These are phyloP conservation scores for Reinhardtius hippoglossoides DNA, from an alignment of 2,113 vertebrate species.

Conservation along the genomic window DNA sequence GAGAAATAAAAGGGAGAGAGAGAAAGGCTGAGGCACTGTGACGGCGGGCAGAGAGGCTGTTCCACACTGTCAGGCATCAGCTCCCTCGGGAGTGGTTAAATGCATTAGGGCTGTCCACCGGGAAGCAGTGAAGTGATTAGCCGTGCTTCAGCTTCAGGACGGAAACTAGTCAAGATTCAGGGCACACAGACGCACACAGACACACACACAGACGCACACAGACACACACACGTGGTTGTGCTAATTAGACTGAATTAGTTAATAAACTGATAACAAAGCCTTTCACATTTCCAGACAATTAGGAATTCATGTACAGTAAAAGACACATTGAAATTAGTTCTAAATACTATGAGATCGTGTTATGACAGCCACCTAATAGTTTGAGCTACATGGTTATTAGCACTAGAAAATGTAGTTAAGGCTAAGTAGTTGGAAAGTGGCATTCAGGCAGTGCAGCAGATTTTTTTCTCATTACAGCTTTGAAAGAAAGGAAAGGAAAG, in stretches of 20 bases:
- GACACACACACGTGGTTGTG: not conserved
- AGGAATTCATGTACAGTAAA: not conserved
- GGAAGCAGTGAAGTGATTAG: conserved; percentile 70
- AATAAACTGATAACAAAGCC: not conserved
- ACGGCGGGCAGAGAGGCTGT: conserved; percentile 47
- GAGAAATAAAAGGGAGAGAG: conserved; percentile 22
- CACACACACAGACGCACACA: conserved; percentile 3
- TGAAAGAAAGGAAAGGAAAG: too few species aligned
- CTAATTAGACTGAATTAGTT: not conserved
- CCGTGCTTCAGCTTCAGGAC: conserved; percentile 49
- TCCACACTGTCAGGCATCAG: conserved; percentile 60
- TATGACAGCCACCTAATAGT: not conserved
- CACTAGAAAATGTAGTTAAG: too few species aligned
- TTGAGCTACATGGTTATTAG: too few species aligned
- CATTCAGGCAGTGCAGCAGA: too few species aligned
- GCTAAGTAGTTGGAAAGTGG: too few species aligned
- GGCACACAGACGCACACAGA: conserved; percentile 33
- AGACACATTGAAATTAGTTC: not conserved
- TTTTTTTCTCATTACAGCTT: too few species aligned
- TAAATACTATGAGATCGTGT: not conserved
- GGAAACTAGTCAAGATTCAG: conserved; percentile 36
- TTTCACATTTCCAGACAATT: not conserved
- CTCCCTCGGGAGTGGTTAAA: conserved; percentile 69
- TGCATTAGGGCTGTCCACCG: conserved; percentile 63
- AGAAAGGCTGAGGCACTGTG: conserved; percentile 37